Evolutionary conservation across 2,888 invertebrate genomes (phyloP).

Genomic region (Hypomecis punctinalis): DNA sequence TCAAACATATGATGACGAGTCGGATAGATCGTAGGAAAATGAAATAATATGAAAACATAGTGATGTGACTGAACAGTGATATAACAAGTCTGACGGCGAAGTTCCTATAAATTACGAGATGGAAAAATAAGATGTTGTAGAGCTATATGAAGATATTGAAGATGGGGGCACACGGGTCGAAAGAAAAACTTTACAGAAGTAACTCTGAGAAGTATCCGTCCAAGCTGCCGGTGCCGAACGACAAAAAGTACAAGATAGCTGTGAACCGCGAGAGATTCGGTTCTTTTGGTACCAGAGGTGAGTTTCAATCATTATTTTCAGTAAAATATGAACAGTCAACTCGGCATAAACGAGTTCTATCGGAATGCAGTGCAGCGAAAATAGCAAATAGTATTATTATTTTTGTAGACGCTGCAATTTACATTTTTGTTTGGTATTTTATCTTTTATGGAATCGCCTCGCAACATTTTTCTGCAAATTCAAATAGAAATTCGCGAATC

Average conservation of each 20-base stretch:
- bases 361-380: too few relatives aligned
- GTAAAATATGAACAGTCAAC: background rate
- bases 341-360: too few relatives aligned
- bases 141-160: constrained; percentile 72
- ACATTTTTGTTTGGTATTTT: too few relatives aligned
- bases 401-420: too few relatives aligned
- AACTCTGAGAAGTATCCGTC: constrained; percentile 86
- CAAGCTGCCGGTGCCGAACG: constrained; percentile 83
- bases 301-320: constrained; percentile 45
- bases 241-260: constrained; percentile 85
- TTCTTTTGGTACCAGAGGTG: constrained; percentile 88
- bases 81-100: constrained; percentile 46
- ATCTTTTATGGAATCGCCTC: too few relatives aligned
- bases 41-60: constrained; percentile 48
- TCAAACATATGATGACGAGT: constrained; percentile 51
- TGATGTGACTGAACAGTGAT: constrained; percentile 64
- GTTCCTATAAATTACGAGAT: constrained; percentile 59
- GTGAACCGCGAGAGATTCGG: constrained; percentile 88
- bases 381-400: too few relatives aligned
- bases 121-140: constrained; percentile 61
- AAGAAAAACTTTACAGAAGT: constrained; percentile 89
- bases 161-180: constrained; percentile 92
- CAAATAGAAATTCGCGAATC: too few relatives aligned
- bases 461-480: too few relatives aligned
- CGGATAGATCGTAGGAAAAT: constrained; percentile 41